Percentiles rank a stretch among this genome's conserved stretches.
phyloP scores from a whole-genome alignment of 1,140 invertebrate genomes.

The Radopholus similis region DNA sequence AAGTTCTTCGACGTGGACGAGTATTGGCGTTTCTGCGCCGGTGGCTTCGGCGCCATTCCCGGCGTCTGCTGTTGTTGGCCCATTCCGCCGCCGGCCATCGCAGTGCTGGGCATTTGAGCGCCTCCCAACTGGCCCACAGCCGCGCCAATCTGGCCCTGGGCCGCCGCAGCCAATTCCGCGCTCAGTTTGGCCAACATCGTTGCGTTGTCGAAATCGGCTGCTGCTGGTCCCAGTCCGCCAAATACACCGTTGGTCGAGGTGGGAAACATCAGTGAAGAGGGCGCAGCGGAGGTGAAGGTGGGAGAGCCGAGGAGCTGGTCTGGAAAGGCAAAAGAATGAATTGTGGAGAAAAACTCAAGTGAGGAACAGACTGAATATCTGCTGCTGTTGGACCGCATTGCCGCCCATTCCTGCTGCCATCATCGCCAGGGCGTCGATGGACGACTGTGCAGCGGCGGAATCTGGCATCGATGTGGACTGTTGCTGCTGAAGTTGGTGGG shows the following conservation, averaged over 20 bases:
- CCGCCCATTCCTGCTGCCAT: neutral
- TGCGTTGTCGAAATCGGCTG: neutral
- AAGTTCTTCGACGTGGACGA: constrained; percentile 71
- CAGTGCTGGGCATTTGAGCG: neutral
- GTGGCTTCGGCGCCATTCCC: constrained; percentile 13
- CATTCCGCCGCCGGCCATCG: neutral
- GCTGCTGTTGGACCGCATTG: constrained; percentile 13
- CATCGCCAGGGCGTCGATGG: neutral
- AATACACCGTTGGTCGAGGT: neutral
- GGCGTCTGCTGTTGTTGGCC: too few relatives aligned
- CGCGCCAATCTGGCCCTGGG: neutral
- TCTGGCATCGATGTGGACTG: neutral
- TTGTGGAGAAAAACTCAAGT: neutral
- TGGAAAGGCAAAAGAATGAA: neutral
- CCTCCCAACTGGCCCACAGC: neutral
- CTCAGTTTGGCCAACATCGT: constrained; percentile 21
- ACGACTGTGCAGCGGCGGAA: neutral
- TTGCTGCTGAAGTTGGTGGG: constrained; percentile 1
- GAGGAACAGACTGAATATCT: constrained; percentile 3
- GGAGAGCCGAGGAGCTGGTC: constrained; percentile 9
- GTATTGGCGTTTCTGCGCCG: constrained; percentile 60
- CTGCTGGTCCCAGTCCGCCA: neutral
- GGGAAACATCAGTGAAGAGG: neutral
- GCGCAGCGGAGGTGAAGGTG: neutral
- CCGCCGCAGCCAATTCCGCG: constrained; percentile 8